These are phyloP conservation scores for Heteromormyrus szaboi DNA, from an alignment of 2,797 vertebrate genomes.

Conservation along the genomic window DNA sequence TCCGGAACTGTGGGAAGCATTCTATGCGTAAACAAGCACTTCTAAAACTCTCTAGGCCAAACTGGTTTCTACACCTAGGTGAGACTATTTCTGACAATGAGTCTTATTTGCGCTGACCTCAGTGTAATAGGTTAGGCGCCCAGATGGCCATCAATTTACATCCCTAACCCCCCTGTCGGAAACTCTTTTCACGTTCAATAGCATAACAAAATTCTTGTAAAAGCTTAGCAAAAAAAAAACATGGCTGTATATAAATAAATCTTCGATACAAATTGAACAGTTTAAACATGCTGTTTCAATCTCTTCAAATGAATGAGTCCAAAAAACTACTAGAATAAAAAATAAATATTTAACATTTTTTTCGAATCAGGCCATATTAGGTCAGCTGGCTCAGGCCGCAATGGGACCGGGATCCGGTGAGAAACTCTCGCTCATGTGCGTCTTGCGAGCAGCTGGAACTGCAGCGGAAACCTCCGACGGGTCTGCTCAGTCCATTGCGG, in stretches of 20 bases:
- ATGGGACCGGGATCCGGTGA: not conserved
- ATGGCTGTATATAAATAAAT: not conserved
- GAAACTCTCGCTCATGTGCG: not conserved
- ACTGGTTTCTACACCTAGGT: not conserved
- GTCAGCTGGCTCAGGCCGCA: not conserved
- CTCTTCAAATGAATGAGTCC: not conserved
- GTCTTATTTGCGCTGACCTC: not conserved
- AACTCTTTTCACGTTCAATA: not conserved
- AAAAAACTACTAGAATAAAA: not conserved
- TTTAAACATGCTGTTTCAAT: not conserved
- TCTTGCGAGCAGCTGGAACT: slow-evolving; percentile 2
- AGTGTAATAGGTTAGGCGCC: not conserved
- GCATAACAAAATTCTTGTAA: not conserved
- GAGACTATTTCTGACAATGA: not conserved
- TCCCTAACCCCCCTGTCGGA: not conserved
- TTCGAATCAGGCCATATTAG: not conserved
- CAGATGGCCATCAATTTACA: not conserved
- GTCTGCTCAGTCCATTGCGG: slow-evolving; percentile 40
- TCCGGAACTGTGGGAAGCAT: not conserved
- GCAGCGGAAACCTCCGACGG: slow-evolving; percentile 20
- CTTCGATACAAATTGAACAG: not conserved
- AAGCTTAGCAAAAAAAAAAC: not conserved
- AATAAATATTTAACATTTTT: slow-evolving; percentile 5
- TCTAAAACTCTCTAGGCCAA: not conserved
- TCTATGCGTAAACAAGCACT: not conserved